Conservation (phyloP, 53 echinoderm and acorn worm genomes). For the Luidia sarsii region DNA sequence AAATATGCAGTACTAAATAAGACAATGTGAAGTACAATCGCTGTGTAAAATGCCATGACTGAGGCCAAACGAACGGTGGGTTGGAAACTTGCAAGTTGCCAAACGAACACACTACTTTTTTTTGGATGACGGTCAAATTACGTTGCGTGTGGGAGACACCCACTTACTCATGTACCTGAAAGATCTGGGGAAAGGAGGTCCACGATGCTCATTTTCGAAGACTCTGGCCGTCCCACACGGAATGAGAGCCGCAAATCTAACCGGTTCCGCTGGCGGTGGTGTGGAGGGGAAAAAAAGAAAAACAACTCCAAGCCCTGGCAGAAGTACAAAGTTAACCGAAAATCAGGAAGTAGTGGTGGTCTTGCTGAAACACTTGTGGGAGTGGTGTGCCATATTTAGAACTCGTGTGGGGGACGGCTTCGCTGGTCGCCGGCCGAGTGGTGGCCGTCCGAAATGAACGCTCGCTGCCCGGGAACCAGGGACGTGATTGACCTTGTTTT, state of each 20-base stretch:
- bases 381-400: constrained; percentile 50
- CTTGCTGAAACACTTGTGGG: constrained; percentile 43
- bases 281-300: neutral
- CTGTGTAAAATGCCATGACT: too few relatives aligned
- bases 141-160: too few relatives aligned
- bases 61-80: too few relatives aligned
- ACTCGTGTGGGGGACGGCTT: constrained; percentile 1
- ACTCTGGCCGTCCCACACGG: neutral
- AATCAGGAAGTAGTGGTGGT: constrained; percentile 27
- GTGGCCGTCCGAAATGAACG: neutral
- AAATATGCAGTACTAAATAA: too few relatives aligned
- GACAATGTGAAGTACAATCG: too few relatives aligned
- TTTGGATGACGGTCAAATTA: too few relatives aligned
- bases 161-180: constrained; percentile 2
- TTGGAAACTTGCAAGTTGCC: too few relatives aligned
- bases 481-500: neutral
- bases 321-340: constrained; percentile 20
- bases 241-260: neutral
- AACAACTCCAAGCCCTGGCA: neutral
- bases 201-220: constrained; percentile 11
- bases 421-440: neutral
- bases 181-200: constrained; percentile 25
- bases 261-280: neutral
- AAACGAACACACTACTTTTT: too few relatives aligned
- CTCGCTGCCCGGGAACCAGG: constrained; percentile 16